Conservation (phyloP, 2,888 invertebrate genomes). For the Cryptus armator region DNA sequence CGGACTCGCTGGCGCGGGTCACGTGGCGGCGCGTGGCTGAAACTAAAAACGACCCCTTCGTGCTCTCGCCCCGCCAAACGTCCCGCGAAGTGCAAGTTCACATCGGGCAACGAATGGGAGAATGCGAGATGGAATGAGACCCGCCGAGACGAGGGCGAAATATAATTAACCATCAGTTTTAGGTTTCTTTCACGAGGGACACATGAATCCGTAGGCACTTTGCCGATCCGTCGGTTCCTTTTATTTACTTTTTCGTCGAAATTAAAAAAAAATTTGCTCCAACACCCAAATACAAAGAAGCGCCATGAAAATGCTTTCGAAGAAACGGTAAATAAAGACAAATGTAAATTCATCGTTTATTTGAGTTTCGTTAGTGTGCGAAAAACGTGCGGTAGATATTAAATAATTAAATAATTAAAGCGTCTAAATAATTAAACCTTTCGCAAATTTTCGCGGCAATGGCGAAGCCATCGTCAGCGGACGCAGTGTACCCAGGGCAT, state of each 20-base stretch:
- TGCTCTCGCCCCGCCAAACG: slow-evolving; percentile 61
- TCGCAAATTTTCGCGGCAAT: slow-evolving; percentile 52
- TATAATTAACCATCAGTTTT: slow-evolving; percentile 85
- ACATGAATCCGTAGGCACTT: slow-evolving; percentile 65
- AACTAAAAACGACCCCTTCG: slow-evolving; percentile 79
- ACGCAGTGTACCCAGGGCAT: background rate
- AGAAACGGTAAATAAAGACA: too few species aligned
- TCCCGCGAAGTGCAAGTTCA: slow-evolving; percentile 59
- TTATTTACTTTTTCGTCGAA: background rate
- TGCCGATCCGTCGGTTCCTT: background rate
- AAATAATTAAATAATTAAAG: slow-evolving; percentile 57
- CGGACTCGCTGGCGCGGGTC: slow-evolving; percentile 73
- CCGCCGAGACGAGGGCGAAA: slow-evolving; percentile 74
- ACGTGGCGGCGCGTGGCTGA: slow-evolving; percentile 84
- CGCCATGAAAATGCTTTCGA: too few species aligned
- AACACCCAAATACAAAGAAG: background rate
- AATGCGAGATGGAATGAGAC: slow-evolving; percentile 32
- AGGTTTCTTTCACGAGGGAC: slow-evolving; percentile 79
- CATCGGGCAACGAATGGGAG: slow-evolving; percentile 21
- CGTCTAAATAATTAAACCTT: slow-evolving; percentile 10
- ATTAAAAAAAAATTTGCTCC: background rate
- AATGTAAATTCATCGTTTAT: too few species aligned
- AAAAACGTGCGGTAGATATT: slow-evolving; percentile 28
- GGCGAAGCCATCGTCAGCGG: slow-evolving; percentile 37
- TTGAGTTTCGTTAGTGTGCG: too few species aligned